Evolutionary conservation across 1,140 invertebrate species (phyloP), one percentile per base, ranked within the genome.

Genomic region (Drosophila carrolli): DNA sequence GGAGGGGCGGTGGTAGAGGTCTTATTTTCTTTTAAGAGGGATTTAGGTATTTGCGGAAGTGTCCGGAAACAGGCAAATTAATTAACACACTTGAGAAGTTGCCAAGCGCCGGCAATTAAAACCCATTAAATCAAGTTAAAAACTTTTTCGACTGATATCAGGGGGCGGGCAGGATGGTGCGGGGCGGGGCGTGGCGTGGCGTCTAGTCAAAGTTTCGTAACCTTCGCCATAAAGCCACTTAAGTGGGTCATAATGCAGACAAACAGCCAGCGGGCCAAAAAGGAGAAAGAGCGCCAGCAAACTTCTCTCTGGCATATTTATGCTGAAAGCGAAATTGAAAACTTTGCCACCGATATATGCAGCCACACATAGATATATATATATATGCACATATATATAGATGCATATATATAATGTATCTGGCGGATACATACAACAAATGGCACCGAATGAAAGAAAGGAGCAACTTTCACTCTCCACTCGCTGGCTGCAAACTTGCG

Each of bases 51-150:
- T 62, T 62, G 44, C 59, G 62, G 50, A 54, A 56, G 13, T 77
- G 43, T 48, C 50, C 48, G 55, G 50, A 75, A 66, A 66, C 60
- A 78, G 63, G 62, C 54, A 79, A 78, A 70, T 75, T 75, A 86
- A 86, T 86, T 81, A 72, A 78, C 75, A 82, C 70, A 85, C 82
- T 79, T 81, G 75, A 81, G 71, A 82, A 88, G 71, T 78, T 89
- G 73, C 67, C 82, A 79, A 86, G 67, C 75, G 83, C 50, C 59
- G 66, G 65, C 84, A 88, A 88, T 89, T 88, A 89, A 78, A 88
- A 88, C 84, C 75, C 84, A 88, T 88, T 88, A 88, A 88, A 88
- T 88, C 84, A 88, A 88, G 84, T 88, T 88, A 89, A 80, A 83
- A 88, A 88, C 53, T 89, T 88, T 89, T 55, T 57, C 67, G 66